Evolutionary conservation across 2,113 vertebrate genomes (phyloP).

Genomic region (Salvelinus fontinalis): DNA sequence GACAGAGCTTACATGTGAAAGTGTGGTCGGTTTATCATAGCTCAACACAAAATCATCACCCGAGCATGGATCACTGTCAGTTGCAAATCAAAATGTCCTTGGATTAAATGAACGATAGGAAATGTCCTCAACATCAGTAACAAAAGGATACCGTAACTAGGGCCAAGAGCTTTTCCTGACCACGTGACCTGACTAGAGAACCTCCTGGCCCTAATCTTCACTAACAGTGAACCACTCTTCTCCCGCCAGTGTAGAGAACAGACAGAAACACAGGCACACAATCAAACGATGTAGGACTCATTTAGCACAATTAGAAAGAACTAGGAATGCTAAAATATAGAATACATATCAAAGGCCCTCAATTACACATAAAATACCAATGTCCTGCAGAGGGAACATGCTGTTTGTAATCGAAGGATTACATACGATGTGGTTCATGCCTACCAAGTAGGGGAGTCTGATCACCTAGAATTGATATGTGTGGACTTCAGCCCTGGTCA

Average conservation of each 20-base stretch:
- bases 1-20: conserved; percentile 12
- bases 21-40: conserved; percentile 27
- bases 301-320: neutral
- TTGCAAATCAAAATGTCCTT: too few species aligned
- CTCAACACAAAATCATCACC: neutral
- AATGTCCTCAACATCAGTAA: too few species aligned
- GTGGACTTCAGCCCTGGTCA: too few species aligned
- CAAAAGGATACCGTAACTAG: too few species aligned
- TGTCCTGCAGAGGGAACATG: neutral
- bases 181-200: too few species aligned
- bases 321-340: neutral
- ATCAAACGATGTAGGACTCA: neutral
- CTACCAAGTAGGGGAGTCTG: neutral
- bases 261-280: neutral
- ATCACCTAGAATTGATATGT: neutral
- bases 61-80: too few species aligned
- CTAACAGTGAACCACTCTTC: too few species aligned
- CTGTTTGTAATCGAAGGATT: conserved; percentile 7
- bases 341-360: neutral
- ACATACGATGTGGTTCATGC: neutral
- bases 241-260: neutral
- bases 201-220: too few species aligned
- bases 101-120: too few species aligned
- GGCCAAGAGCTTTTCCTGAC: too few species aligned
- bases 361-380: neutral